A percentile compares a stretch with the other conserved stretches of the same genome.
Evolutionary conservation across 2,888 invertebrate species (phyloP).

Genomic region (Drosophila anomalata): DNA sequence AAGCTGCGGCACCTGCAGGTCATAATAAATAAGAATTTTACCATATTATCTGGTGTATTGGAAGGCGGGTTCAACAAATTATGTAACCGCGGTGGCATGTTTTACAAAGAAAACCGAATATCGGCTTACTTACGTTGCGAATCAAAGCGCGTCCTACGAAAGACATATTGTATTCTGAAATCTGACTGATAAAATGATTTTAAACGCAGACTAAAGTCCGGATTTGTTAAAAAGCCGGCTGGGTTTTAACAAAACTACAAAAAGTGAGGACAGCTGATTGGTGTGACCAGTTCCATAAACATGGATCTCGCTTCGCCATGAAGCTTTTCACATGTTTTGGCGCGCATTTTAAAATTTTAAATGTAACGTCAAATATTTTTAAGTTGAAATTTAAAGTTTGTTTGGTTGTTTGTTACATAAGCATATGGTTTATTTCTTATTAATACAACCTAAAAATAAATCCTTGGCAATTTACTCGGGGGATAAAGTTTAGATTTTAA

Average conservation of each 20-base stretch:
- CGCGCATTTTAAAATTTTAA: not conserved
- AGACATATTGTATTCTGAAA: conserved; percentile 66
- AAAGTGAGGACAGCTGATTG: conserved; percentile 12
- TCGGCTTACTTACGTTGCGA: conserved; percentile 75
- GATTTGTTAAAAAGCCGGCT: conserved; percentile 38
- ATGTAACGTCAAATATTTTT: not conserved
- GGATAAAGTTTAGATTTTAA: no score
- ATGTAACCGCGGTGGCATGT: conserved; percentile 66
- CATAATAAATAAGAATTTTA: conserved; percentile 39
- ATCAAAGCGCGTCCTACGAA: conserved; percentile 75
- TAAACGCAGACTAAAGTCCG: conserved; percentile 1
- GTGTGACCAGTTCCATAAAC: not conserved
- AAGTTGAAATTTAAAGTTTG: no score
- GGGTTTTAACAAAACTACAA: conserved; percentile 17
- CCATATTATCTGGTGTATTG: not conserved
- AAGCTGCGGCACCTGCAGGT: conserved; percentile 70
- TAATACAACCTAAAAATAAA: no score
- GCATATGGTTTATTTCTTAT: no score
- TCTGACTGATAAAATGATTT: not conserved
- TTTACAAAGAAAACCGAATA: conserved; percentile 16
- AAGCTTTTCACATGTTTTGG: not conserved
- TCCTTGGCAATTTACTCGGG: no score
- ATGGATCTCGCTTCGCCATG: not conserved
- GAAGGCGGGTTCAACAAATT: conserved; percentile 43
- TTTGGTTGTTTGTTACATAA: no score